These are phyloP conservation scores for Notodonta ziczac DNA, from an alignment of 2,888 invertebrate species.

Conservation along the genomic window DNA sequence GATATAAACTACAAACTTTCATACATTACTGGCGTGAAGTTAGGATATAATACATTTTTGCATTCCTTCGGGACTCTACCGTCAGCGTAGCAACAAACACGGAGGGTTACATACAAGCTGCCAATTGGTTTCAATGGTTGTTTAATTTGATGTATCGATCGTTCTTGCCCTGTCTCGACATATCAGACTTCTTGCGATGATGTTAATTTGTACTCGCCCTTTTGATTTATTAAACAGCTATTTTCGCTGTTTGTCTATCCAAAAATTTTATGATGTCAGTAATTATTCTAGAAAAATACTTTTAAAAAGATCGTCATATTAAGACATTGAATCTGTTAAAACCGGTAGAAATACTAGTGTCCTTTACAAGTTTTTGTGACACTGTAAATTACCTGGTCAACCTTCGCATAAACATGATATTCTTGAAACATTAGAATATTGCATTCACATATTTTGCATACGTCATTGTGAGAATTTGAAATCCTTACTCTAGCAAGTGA, in stretches of 20 bases:
- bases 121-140: constrained; percentile 69
- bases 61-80: constrained; percentile 28
- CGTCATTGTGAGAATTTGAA: not conserved
- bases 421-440: constrained; percentile 15
- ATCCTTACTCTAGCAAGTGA: too few relatives aligned
- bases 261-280: not conserved
- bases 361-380: constrained; percentile 12
- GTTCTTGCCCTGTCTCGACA: constrained; percentile 42
- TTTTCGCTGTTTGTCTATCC: not conserved
- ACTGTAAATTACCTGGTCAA: constrained; percentile 24
- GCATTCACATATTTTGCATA: not conserved
- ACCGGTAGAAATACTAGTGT: constrained; percentile 12
- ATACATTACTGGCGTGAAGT: constrained; percentile 9
- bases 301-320: too few relatives aligned
- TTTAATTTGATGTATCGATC: constrained; percentile 65
- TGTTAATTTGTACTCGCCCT: constrained; percentile 10
- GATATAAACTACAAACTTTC: not conserved
- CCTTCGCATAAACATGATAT: constrained; percentile 29
- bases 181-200: constrained; percentile 27
- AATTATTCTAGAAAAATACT: too few relatives aligned
- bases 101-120: constrained; percentile 40
- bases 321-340: constrained; percentile 9
- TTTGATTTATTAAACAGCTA: constrained; percentile 13
- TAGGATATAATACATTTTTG: constrained; percentile 14
- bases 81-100: constrained; percentile 24